Evolutionary conservation across 2,888 invertebrate species (phyloP), one percentile per base, ranked within the genome.

Genomic region (Tetragonula carbonaria): DNA sequence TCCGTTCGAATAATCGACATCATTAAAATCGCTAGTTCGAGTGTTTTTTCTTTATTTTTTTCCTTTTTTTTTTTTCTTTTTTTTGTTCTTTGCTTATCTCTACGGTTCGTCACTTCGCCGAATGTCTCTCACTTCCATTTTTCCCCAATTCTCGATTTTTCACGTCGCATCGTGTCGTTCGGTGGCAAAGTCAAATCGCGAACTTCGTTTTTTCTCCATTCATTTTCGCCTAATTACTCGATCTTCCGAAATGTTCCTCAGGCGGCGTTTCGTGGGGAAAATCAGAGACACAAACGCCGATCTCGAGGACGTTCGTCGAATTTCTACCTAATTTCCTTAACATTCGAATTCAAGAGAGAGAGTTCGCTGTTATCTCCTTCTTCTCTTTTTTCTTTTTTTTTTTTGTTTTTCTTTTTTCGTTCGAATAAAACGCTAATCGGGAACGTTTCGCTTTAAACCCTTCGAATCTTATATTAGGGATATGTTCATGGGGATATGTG

Each of bases 401-500:
- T 8, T 45, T 45, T 6, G 8, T 45, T 45, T 11, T 8, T 38
- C 8, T 8, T 45, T 45, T 45, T 45, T 11, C 45, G 45, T 45
- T 11, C 2, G 45, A 50, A 62, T 18, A 18, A 62, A 23, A 68
- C 59, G 8, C 11, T 21, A 4, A 68, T 59, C 59, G 28, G 23
- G 28, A 70, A 55, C 11, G 28, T 51, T n/a, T 50, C 13, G 8
- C 13, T 13, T 14, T 0, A 2, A 28, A 53, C 3, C 8, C 33
- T 57, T 1, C 55, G 33, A 57, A 8, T 8, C 82, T 82, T 83
- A 76, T 8, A 21, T 68, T 78, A 83, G 65, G 74, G 84, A 84
- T 84, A 84, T 83, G 84, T 84, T 71, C 33, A 55, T 50, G 28
- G 63, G 72, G 82, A 84, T 84, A 84, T 84, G 84, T 83, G 74